These are phyloP conservation scores for Burhinus bistriatus DNA, from an alignment of 2,113 vertebrate species.

Conservation along the genomic window DNA sequence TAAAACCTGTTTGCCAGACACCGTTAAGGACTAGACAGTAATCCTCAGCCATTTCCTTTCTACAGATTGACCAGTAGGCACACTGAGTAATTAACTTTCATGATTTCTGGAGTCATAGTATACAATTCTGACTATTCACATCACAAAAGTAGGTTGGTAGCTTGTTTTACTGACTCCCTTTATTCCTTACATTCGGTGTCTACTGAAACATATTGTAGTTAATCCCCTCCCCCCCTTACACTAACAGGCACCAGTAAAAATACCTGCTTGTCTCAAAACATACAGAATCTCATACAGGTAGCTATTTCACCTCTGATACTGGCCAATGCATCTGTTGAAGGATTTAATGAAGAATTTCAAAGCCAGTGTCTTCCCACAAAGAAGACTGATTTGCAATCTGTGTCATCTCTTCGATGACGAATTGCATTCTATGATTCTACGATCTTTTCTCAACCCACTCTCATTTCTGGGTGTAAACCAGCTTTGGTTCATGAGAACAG, in stretches of 20 bases:
- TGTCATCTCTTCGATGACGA: neutral
- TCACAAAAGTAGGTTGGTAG: neutral
- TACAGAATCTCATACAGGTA: constrained; percentile 11
- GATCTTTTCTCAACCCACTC: neutral
- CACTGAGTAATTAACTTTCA: constrained; percentile 21
- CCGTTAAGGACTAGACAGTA: neutral
- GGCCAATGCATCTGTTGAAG: constrained; percentile 44
- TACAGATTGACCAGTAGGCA: neutral
- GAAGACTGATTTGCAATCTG: constrained; percentile 49
- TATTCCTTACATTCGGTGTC: constrained; percentile 14
- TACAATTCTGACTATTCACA: neutral
- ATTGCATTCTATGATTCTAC: too few relatives aligned
- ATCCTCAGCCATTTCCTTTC: constrained; percentile 1
- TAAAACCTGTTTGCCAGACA: constrained; percentile 44
- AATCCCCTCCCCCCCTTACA: neutral
- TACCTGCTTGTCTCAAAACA: neutral
- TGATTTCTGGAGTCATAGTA: constrained; percentile 14
- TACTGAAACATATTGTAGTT: neutral
- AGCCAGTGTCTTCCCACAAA: constrained; percentile 46
- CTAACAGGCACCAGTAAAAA: neutral
- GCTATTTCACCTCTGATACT: constrained; percentile 16
- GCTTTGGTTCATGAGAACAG: neutral
- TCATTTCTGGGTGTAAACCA: neutral
- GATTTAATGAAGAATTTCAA: constrained; percentile 69
- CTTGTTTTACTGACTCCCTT: constrained; percentile 2